Evolutionary conservation across 2,888 invertebrate genomes (phyloP), one percentile per base, ranked within the genome.

Genomic region (Lithosia quadra): DNA sequence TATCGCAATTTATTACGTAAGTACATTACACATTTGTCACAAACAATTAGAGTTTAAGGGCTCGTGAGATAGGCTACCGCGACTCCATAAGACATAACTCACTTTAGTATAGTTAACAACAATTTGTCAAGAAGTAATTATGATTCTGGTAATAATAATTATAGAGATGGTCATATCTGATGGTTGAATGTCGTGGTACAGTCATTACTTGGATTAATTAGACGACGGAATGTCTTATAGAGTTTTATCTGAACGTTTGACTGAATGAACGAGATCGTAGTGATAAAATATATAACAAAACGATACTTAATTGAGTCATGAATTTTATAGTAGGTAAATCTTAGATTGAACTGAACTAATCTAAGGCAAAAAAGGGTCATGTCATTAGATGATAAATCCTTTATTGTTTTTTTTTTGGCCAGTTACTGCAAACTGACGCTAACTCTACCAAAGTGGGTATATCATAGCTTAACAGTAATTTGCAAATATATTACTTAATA

Each of bases 51-150:
- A 36, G 15, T 43, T 65, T 28, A 65, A 69, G 56, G 65, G 34
- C 62, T 65, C 39, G 49, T 65, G 56, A 62, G 57, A 57, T 43
- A 49, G 21, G 28, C 22, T 36, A 64, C 57, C 65, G 73, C 24
- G 22, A 56, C 55, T 56, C 21, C 24, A 56, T 67, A 71, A 76
- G 62, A 72, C 73, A 80, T 81, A 68, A 81, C 64, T 79, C 77
- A 80, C 68, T 69, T 65, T 24, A 60, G 64, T 22, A n/a, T 57
- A 69, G 71, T 73, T 71, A 69, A 71, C 66, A 64, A 62, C 74
- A 81, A 79, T 79, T 78, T 80, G 82, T 82, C 76, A 76, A 75
- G 77, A 68, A 56, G 69, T 74, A 68, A 79, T 79, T 77, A 79
- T 80, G 76, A 74, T 80, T 79, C 72, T 69, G 66, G 71, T 78